Evolutionary conservation across 2,888 invertebrate species (phyloP).

Genomic region (Volucella zonaria): DNA sequence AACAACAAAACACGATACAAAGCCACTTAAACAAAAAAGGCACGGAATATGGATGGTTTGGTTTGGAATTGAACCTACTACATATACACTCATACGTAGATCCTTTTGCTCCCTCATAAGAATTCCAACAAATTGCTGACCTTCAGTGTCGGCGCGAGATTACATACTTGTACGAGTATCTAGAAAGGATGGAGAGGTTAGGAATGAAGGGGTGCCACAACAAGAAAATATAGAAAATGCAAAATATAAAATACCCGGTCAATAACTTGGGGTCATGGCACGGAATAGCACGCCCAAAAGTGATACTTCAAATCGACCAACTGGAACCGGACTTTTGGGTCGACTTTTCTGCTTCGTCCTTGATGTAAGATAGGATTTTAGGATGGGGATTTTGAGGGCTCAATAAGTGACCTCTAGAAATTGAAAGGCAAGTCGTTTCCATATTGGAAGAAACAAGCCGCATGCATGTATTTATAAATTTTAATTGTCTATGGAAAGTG

Average conservation of each 20-base stretch:
- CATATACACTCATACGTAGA: too few relatives aligned
- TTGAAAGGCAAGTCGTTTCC: too few relatives aligned
- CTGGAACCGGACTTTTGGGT: slow-evolving; percentile 25
- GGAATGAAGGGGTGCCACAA: neutral
- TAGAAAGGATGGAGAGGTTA: neutral
- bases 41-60: too few relatives aligned
- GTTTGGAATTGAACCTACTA: too few relatives aligned
- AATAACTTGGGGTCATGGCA: slow-evolving; percentile 59
- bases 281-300: slow-evolving; percentile 41
- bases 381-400: too few relatives aligned
- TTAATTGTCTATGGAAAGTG: too few relatives aligned
- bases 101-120: slow-evolving; percentile 8
- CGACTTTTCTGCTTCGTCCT: slow-evolving; percentile 4
- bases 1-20: neutral
- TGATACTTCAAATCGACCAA: slow-evolving; percentile 54
- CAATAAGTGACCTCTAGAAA: too few relatives aligned
- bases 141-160: slow-evolving; percentile 42
- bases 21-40: too few relatives aligned
- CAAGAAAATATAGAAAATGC: slow-evolving; percentile 16
- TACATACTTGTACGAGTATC: slow-evolving; percentile 20
- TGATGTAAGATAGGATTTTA: neutral
- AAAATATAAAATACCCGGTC: slow-evolving; percentile 44
- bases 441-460: too few relatives aligned
- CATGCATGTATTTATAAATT: too few relatives aligned
- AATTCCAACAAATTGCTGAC: slow-evolving; percentile 56